These are phyloP conservation scores for Agelaius phoeniceus DNA, from an alignment of 2,113 vertebrate species.

Conservation along the genomic window DNA sequence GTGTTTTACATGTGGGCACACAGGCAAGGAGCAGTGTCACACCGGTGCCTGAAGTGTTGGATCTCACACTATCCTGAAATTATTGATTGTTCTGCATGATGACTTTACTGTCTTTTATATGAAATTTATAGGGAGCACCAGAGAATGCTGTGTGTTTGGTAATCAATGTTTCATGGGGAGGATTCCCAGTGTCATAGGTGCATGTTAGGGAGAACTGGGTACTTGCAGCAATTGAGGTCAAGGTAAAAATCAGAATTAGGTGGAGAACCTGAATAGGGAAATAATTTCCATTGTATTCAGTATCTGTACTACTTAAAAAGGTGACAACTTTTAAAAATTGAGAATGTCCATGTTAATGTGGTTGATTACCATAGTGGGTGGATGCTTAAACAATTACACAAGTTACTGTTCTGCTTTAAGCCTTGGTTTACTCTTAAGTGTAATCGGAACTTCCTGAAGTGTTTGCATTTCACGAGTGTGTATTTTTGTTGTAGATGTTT, in stretches of 20 bases:
- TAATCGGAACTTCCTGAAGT: slow-evolving; percentile 36
- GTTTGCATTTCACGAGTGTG: not conserved
- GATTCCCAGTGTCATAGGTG: not conserved
- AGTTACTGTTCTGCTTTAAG: not conserved
- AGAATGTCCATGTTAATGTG: not conserved
- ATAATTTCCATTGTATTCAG: not conserved
- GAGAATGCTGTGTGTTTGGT: not conserved
- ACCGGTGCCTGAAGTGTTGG: not conserved
- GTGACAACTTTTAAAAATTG: not conserved
- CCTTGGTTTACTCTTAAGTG: not conserved
- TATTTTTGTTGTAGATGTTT: slow-evolving; percentile 51
- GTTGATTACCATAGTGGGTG: not conserved
- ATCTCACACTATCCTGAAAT: not conserved
- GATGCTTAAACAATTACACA: not conserved
- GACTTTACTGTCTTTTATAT: not conserved
- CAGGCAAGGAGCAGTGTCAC: not conserved
- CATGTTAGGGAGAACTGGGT: not conserved
- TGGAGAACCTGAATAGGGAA: not conserved
- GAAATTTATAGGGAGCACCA: not conserved
- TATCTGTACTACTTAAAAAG: not conserved
- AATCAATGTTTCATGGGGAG: not conserved
- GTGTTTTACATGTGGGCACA: rapidly evolving
- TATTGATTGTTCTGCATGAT: not conserved
- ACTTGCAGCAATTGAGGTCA: not conserved
- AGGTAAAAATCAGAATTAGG: not conserved